Percentiles rank a stretch among this genome's conserved stretches.
Evolutionary conservation across 2,888 invertebrate genomes (phyloP).

Genomic region (Andrena haemorrhoa): DNA sequence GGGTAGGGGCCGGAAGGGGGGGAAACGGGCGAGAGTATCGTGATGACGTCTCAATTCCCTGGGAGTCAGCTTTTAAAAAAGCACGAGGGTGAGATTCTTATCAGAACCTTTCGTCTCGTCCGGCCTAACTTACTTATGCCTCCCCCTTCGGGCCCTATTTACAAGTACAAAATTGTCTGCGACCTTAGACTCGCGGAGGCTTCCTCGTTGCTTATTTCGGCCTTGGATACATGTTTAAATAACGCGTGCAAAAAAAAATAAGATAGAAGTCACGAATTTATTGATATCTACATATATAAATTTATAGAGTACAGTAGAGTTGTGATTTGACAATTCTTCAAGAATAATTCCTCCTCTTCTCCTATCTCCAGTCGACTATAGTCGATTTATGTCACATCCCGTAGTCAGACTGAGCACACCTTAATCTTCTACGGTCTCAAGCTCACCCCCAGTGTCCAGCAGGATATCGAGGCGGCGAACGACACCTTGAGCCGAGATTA

Average conservation of each 20-base stretch:
- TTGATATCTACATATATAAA: too few relatives aligned
- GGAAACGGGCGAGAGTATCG: constrained; percentile 74
- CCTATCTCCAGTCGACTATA: neutral
- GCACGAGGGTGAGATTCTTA: constrained; percentile 88
- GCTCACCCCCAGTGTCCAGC: constrained; percentile 72
- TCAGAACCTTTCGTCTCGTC: constrained; percentile 86
- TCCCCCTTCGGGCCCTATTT: constrained; percentile 90
- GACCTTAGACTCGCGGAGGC: constrained; percentile 14
- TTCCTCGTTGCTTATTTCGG: constrained; percentile 29
- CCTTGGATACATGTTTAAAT: constrained; percentile 15
- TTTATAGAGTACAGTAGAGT: too few relatives aligned
- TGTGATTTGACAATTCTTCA: too few relatives aligned
- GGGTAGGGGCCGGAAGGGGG: constrained; percentile 51
- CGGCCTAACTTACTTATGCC: constrained; percentile 93
- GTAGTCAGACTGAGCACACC: constrained; percentile 38
- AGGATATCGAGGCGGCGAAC: constrained; percentile 70
- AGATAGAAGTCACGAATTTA: neutral
- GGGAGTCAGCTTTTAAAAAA: constrained; percentile 73
- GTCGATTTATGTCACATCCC: constrained; percentile 18
- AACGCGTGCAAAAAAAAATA: neutral
- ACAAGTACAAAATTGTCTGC: constrained; percentile 84
- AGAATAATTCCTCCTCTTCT: neutral
- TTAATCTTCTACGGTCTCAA: constrained; percentile 62
- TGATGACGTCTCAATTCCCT: constrained; percentile 82
- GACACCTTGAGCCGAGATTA: constrained; percentile 82